A percentile compares a stretch with the other conserved stretches of the same genome.
phyloP scores from a whole-genome alignment of 2,113 vertebrate genomes.

The Rattus norvegicus region GRCr8 NC_086026.1:41901501-41902000 shows the following conservation, averaged over 20 bases:
- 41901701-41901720: neutral
- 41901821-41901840: neutral
- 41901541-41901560: neutral
- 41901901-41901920: neutral
- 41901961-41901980: neutral
- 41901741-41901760: neutral
- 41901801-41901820: neutral
- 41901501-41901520: neutral
- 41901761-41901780: neutral
- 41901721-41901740: neutral
- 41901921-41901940: neutral
- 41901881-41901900: neutral
- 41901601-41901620: neutral
- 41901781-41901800: too few species aligned
- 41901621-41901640: neutral
- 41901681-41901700: neutral
- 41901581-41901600: neutral
- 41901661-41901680: neutral
- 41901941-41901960: too few species aligned
- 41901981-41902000: neutral
- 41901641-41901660: neutral
- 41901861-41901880: neutral
- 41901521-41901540: accelerated
- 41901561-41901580: neutral
- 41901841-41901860: neutral